Base-by-base conservation (phyloP, 2,113 vertebrate species). In the Oophaga pumilio region DNA sequence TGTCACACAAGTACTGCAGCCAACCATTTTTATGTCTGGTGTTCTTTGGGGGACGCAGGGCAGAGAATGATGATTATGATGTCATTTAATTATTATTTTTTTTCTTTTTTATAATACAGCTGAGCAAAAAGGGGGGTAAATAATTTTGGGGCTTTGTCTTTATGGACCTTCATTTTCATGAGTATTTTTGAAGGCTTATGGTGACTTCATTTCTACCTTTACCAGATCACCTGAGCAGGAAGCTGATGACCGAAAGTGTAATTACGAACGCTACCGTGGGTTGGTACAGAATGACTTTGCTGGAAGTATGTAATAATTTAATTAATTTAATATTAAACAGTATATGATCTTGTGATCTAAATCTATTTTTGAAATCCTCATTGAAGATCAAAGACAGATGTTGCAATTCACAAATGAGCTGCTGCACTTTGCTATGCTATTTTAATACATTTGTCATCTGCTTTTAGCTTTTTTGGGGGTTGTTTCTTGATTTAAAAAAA, bases 231-330 rank as follows among this genome's bases (percentile, higher is more conserved):
- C 96, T 0, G 97, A 99, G 84, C 97, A 97, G 90, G 98, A 99
- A 43, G 95, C 95, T 0, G 97, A 99, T 0, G 97, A 99, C 91
- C 95, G 97, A 68, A 99, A 97, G 12, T 97, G 97, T 89, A 99
- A 98, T 92, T 99, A 99, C 53, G 98, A 99, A 90, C 96, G 98
- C 0, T 99, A 99, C 91, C 93, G 98, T 71, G 97, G 98, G 10
- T 93, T 99, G 33, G 98, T 99, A 89, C 98, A 99, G 94, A 99
- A 99, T 5, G 98, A 99, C 93, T 99, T 99, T 0, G 97, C 98
- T 0, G 97, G 94, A 93, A 99, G 98, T 99, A 90, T 97, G 98
- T 96, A 24, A 22, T 28, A 43, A 43, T 43, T n/a, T n/a, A n/a
- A n/a, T n/a, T n/a, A 5, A 43, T 43, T 43, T 43, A 43, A 43